phyloP scores from a whole-genome alignment of 2,113 vertebrate genomes.

The Numida meleagris region DNA sequence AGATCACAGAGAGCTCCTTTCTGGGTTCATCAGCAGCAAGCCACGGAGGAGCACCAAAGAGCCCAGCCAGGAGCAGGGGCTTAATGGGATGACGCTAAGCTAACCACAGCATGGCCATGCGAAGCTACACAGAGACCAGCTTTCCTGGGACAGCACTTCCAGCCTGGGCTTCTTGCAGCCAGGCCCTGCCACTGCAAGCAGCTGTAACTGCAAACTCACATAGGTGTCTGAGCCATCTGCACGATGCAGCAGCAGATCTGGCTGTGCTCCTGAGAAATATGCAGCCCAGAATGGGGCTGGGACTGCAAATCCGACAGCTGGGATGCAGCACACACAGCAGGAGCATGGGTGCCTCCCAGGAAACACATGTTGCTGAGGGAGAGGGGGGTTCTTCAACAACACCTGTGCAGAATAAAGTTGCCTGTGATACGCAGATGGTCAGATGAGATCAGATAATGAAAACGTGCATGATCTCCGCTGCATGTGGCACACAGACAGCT shows the following conservation, averaged over 20 bases:
- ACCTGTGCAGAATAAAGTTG: background rate
- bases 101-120: fast-evolving
- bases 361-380: background rate
- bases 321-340: fast-evolving
- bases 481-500: background rate
- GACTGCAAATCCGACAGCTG: background rate
- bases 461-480: background rate
- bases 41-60: too few species aligned
- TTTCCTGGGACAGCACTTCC: background rate
- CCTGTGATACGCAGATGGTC: background rate
- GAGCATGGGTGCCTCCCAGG: background rate
- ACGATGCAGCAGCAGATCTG: background rate
- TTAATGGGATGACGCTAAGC: background rate
- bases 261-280: fast-evolving
- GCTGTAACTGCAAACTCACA: fast-evolving
- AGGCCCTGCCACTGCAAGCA: background rate
- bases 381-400: background rate
- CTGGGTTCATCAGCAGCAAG: too few species aligned
- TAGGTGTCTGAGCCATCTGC: fast-evolving
- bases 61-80: background rate
- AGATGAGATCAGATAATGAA: background rate
- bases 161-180: background rate
- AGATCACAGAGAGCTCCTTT: too few species aligned
- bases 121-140: fast-evolving
- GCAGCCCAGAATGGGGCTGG: background rate